Evolutionary conservation across 2,797 vertebrate species (phyloP).

Genomic region (Zalophus californianus): DNA sequence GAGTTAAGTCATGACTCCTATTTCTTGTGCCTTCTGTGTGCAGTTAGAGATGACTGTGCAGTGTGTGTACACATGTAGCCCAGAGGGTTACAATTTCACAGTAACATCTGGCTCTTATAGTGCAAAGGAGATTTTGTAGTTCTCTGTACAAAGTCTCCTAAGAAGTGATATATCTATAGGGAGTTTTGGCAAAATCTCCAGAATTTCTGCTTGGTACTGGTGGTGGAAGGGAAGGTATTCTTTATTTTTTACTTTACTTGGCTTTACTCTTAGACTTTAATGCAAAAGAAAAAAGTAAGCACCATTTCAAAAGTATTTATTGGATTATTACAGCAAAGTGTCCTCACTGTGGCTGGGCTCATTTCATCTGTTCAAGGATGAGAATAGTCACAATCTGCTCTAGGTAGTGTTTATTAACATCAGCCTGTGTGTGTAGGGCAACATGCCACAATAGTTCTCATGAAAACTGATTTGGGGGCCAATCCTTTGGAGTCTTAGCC

Average conservation of each 20-base stretch:
- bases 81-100: slow-evolving; percentile 83
- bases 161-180: slow-evolving; percentile 83
- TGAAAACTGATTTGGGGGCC: neutral
- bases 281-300: slow-evolving; percentile 78
- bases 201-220: slow-evolving; percentile 78
- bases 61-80: slow-evolving; percentile 74
- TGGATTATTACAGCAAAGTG: slow-evolving; percentile 82
- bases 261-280: slow-evolving; percentile 76
- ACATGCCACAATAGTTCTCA: neutral
- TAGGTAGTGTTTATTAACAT: neutral
- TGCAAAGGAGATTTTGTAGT: slow-evolving; percentile 85
- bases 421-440: neutral
- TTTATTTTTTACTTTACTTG: slow-evolving; percentile 81
- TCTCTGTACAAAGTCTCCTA: slow-evolving; percentile 81
- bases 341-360: slow-evolving; percentile 64
- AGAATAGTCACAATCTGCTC: neutral
- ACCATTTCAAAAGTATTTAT: slow-evolving; percentile 83
- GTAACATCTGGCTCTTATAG: slow-evolving; percentile 85
- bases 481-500: neutral
- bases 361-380: slow-evolving; percentile 34
- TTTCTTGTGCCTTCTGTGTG: slow-evolving; percentile 58
- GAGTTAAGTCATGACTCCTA: slow-evolving; percentile 71
- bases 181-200: slow-evolving; percentile 84
- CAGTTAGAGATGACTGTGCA: slow-evolving; percentile 75
- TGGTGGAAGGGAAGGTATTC: slow-evolving; percentile 27